Evolutionary conservation across 2,797 vertebrate species (phyloP).

Genomic region (Galagoides demidoff): DNA sequence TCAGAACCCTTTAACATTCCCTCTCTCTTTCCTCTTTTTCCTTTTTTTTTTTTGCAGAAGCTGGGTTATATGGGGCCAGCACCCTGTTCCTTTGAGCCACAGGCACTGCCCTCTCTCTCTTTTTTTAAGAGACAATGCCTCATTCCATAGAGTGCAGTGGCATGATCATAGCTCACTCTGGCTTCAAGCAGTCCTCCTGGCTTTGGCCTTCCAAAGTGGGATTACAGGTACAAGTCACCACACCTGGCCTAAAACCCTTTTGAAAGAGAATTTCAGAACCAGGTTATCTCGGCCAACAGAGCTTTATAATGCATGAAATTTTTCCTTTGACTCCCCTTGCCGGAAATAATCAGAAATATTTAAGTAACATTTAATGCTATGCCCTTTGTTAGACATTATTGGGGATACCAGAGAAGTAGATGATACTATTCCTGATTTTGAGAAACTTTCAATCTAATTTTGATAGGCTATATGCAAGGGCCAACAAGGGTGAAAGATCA

Average conservation of each 20-base stretch:
- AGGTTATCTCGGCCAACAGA: background rate
- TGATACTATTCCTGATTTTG: background rate
- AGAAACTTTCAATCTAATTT: constrained; percentile 19
- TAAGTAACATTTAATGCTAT: background rate
- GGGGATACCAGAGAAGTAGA: background rate
- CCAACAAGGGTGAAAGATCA: background rate
- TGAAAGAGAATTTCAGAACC: constrained; percentile 40
- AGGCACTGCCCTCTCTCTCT: no score
- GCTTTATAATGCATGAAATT: background rate
- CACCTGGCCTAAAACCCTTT: background rate
- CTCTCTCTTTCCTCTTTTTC: no score
- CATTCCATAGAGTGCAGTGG: no score
- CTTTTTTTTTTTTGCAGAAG: no score
- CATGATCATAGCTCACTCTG: no score
- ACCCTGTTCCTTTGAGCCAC: no score
- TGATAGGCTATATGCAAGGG: background rate
- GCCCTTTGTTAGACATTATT: background rate
- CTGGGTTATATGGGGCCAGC: no score
- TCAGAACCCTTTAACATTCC: background rate
- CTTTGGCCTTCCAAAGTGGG: no score
- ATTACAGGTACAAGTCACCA: no score
- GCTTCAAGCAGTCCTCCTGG: no score
- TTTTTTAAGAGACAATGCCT: no score
- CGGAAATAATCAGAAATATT: background rate
- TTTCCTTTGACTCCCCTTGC: constrained; percentile 37